Conservation (phyloP, 2,113 vertebrate genomes). For the Tragelaphus strepsiceros region DNA sequence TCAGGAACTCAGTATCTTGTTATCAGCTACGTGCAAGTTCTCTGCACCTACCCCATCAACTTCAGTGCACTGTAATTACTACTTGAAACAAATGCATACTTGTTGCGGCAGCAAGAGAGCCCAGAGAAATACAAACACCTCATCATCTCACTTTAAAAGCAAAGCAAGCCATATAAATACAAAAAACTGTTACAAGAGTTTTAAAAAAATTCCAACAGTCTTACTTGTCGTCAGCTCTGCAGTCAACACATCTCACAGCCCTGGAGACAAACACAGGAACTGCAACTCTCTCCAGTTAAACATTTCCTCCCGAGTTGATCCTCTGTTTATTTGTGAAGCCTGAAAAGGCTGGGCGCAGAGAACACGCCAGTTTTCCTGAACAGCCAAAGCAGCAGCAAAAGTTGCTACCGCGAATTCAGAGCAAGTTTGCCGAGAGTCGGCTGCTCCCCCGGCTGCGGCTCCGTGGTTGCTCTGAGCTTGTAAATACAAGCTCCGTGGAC, state of each 20-base stretch:
- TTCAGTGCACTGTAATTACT: conserved; percentile 67
- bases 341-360: conserved; percentile 71
- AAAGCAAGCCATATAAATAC: conserved; percentile 76
- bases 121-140: conserved; percentile 63
- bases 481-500: conserved; percentile 87
- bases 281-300: conserved; percentile 74
- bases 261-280: conserved; percentile 78
- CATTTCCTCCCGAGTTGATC: conserved; percentile 75
- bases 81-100: conserved; percentile 72
- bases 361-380: conserved; percentile 70
- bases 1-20: conserved; percentile 43
- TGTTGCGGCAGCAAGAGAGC: conserved; percentile 61
- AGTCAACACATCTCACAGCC: conserved; percentile 76
- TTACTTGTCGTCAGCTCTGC: conserved; percentile 82
- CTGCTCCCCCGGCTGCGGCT: conserved; percentile 68
- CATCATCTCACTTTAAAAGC: conserved; percentile 61
- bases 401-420: conserved; percentile 70
- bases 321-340: conserved; percentile 78
- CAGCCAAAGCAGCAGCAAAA: conserved; percentile 63
- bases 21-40: conserved; percentile 46
- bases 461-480: conserved; percentile 80
- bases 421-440: conserved; percentile 76
- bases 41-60: conserved; percentile 56
- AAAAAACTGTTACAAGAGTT: conserved; percentile 69
- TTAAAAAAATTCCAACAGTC: conserved; percentile 56